Base-by-base conservation (phyloP, 2,113 vertebrate species). In the Oreotragus oreotragus region DNA sequence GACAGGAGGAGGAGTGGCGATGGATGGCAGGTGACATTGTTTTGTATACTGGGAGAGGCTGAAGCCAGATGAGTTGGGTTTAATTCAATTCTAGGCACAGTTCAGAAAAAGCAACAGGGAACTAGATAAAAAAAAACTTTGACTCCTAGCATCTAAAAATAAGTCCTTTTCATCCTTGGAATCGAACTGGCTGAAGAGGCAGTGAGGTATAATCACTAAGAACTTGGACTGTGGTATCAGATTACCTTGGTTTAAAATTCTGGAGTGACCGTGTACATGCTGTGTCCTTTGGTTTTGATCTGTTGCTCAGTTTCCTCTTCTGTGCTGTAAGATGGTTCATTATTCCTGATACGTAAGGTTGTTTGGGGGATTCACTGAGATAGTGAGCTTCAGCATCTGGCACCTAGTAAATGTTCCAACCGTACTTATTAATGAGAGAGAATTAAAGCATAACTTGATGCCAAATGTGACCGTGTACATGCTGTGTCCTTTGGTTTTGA, bases 51-150 rank as follows among this genome's bases (percentile, higher is more conserved):
- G 19, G 30, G 21, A 49, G 84, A 93, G 36, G 73, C 53, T 95
- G 53, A 49, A 51, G 25, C 36, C 57, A 89, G 76, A 73, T 30
- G 90, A 95, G 43, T 15, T 12, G 30, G 11, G 45, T 84, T 88
- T 87, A 87, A 93, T 93, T 97, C 89, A 51, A n/a, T 60, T 77
- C 77, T 88, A 94, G 66, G 85, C 21, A 85, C 51, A 53, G 83
- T 84, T 86, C 49, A 89, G 81, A 84, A 85, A 91, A 85, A 81
- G n/a, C 60, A 91, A 39, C n/a, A 49, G 55, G 84, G 3, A 91
- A 53, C 55, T 83, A 45, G 58, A 57, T 23, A 53, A 27, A 84
- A 97, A 97, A 47, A 97, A 36, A 43, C 14, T 94, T 28, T 17
- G 70, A 93, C 33, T 16, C 45, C 21, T 88, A 19, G 58, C 25